A percentile compares a stretch with the other conserved stretches of the same genome.
phyloP scores from a whole-genome alignment of 2,797 vertebrate genomes.

The Apogon hyalosoma region DNA sequence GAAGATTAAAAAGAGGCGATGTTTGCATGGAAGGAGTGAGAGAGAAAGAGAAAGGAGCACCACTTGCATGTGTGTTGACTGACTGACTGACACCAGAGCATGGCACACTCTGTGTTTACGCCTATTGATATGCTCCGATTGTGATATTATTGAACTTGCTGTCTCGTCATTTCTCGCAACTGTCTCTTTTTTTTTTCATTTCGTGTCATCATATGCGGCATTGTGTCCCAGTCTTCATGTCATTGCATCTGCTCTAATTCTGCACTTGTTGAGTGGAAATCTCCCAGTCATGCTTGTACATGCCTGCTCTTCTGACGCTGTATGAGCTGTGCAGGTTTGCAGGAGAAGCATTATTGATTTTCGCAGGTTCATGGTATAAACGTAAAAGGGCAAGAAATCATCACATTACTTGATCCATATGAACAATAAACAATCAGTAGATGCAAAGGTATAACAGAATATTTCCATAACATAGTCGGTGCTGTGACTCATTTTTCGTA shows the following conservation, averaged over 20 bases:
- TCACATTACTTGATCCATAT: constrained; percentile 2
- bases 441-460: background rate
- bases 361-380: constrained; percentile 32
- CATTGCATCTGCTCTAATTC: constrained; percentile 51
- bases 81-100: constrained; percentile 72
- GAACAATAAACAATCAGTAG: background rate
- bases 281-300: constrained; percentile 31
- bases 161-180: constrained; percentile 56
- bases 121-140: constrained; percentile 57
- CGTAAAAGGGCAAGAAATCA: constrained; percentile 25
- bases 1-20: constrained; percentile 82
- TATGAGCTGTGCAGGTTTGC: constrained; percentile 30
- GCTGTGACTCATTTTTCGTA: constrained; percentile 1
- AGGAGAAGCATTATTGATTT: constrained; percentile 19
- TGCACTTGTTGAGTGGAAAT: constrained; percentile 58
- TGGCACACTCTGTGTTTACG: constrained; percentile 68
- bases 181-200: background rate
- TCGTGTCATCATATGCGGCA: constrained; percentile 18
- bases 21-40: constrained; percentile 90
- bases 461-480: constrained; percentile 2
- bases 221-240: constrained; percentile 47
- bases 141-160: constrained; percentile 59
- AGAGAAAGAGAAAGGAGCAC: constrained; percentile 81
- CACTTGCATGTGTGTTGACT: constrained; percentile 79
- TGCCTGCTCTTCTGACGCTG: constrained; percentile 21